Evolutionary conservation across 2,797 vertebrate genomes (phyloP).

Genomic region (Arnoldichthys spilopterus): DNA sequence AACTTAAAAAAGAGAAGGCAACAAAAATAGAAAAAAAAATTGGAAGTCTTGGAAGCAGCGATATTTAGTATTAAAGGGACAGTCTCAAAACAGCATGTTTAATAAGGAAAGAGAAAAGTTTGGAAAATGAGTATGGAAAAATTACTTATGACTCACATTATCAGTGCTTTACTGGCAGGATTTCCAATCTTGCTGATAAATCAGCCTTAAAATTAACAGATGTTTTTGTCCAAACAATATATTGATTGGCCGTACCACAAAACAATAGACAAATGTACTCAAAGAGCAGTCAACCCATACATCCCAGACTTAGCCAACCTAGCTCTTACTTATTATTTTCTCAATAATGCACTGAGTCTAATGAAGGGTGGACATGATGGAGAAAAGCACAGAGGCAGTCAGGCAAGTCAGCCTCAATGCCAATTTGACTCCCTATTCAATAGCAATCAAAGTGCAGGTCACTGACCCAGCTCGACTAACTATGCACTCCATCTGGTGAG

Average conservation of each 20-base stretch:
- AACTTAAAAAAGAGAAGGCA: no score
- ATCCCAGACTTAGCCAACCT: background rate
- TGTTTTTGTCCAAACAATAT: background rate
- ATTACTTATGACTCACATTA: no score
- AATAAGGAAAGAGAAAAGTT: no score
- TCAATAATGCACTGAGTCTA: slow-evolving; percentile 13
- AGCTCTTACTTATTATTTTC: slow-evolving; percentile 2
- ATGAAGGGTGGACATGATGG: slow-evolving; percentile 16
- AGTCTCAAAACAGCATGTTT: no score
- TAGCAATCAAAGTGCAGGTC: slow-evolving; percentile 38
- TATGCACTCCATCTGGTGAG: background rate
- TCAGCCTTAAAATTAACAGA: background rate
- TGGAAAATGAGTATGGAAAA: no score
- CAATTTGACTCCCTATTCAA: slow-evolving; percentile 11
- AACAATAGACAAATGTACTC: background rate
- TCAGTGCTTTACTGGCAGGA: background rate
- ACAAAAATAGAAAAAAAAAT: no score
- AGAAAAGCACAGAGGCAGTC: background rate
- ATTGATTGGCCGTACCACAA: background rate
- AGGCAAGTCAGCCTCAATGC: slow-evolving; percentile 7
- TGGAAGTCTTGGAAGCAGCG: no score
- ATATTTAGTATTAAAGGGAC: no score
- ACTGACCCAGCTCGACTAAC: background rate
- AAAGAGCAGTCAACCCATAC: background rate
- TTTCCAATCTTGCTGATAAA: background rate